Percentiles rank a stretch among this genome's conserved stretches.
Evolutionary conservation across 2,113 vertebrate genomes (phyloP).

Genomic region (Caracal caracal): DNA sequence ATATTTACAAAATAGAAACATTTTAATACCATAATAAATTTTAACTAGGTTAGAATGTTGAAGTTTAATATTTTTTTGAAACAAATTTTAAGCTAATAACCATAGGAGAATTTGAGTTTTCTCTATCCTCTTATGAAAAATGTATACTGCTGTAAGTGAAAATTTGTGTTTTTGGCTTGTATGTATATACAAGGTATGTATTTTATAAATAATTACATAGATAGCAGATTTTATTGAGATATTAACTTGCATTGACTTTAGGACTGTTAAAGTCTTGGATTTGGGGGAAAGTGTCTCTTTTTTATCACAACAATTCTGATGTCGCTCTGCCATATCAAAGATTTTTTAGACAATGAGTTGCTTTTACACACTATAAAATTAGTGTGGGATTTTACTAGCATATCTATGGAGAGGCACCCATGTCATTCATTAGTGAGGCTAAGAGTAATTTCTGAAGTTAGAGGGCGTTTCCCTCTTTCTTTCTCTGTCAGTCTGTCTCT

Average conservation of each 20-base stretch:
- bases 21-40: background rate
- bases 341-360: background rate
- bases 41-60: background rate
- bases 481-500: background rate
- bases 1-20: background rate
- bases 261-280: background rate
- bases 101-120: background rate
- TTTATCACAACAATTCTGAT: background rate
- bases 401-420: background rate
- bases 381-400: background rate
- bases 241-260: background rate
- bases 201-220: background rate
- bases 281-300: background rate
- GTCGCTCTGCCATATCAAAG: background rate
- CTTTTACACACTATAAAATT: background rate
- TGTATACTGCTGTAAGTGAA: background rate
- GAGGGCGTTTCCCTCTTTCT: background rate
- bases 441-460: background rate
- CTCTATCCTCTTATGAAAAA: background rate
- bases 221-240: background rate
- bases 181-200: background rate
- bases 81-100: background rate
- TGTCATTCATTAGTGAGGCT: background rate
- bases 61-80: conserved; percentile 1
- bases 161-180: background rate